Percentiles rank a stretch among this genome's conserved stretches.
These are phyloP conservation scores for Tromatobia lineatoria DNA, from an alignment of 2,888 invertebrate species.

Conservation along the genomic window DNA sequence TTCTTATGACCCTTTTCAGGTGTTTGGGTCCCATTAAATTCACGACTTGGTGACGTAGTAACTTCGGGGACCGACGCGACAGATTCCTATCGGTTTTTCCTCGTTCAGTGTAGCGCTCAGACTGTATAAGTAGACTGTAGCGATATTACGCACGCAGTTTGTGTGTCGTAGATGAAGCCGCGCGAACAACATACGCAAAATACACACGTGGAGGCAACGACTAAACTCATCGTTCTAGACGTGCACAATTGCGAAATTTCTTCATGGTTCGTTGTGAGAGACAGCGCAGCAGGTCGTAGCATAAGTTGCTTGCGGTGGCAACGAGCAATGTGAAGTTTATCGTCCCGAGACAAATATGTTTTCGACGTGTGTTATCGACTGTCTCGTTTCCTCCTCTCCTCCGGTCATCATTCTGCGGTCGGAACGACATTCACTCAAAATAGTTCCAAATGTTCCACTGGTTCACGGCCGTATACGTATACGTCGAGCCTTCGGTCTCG, in stretches of 20 bases:
- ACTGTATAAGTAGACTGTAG: not conserved
- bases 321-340: slow-evolving; percentile 37
- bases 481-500: not conserved
- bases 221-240: not conserved
- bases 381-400: not conserved
- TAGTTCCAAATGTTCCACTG: slow-evolving; percentile 14
- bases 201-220: not conserved
- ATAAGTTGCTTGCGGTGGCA: not conserved
- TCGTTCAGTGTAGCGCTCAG: not conserved
- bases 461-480: not conserved
- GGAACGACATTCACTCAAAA: not conserved
- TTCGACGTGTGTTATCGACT: slow-evolving; percentile 27
- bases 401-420: not conserved
- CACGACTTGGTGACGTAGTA: not conserved
- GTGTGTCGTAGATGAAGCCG: no score
- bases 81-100: slow-evolving; percentile 4
- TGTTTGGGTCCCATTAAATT: not conserved
- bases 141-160: not conserved
- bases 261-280: not conserved
- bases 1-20: no score
- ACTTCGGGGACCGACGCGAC: not conserved
- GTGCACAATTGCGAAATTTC: not conserved
- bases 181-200: not conserved
- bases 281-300: not conserved
- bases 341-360: slow-evolving; percentile 41